A percentile compares a stretch with the other conserved stretches of the same genome.
Evolutionary conservation across 2,797 vertebrate species (phyloP).

Genomic region (Acropternis orthonyx): DNA sequence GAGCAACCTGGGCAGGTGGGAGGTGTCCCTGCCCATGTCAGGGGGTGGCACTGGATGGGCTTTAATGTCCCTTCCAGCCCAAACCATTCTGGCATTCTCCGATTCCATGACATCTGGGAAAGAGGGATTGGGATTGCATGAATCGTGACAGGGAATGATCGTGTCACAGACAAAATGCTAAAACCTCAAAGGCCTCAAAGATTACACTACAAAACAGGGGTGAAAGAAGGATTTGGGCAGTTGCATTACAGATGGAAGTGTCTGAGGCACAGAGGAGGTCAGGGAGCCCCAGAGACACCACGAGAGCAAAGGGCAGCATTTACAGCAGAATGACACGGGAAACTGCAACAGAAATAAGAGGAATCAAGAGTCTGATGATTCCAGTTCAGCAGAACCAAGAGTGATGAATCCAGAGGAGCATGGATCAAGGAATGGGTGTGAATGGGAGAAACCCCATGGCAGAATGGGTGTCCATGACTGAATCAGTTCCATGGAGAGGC

Average conservation of each 20-base stretch:
- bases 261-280: background rate
- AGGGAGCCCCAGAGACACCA: background rate
- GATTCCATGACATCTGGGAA: background rate
- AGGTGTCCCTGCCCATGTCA: background rate
- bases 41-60: background rate
- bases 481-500: background rate
- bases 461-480: fast-evolving
- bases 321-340: background rate
- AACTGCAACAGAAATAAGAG: background rate
- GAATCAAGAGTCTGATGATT: background rate
- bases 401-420: background rate
- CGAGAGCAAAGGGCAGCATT: background rate
- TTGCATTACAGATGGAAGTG: background rate
- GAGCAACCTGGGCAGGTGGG: background rate
- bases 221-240: background rate
- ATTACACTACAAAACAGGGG: background rate
- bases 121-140: background rate
- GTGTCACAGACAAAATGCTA: background rate
- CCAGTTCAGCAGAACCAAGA: background rate
- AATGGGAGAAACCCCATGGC: background rate
- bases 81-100: fast-evolving
- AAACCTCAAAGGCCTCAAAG: background rate
- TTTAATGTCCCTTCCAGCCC: background rate
- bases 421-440: background rate
- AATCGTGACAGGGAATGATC: too few species aligned